Evolutionary conservation across 1,140 invertebrate species (phyloP).

Genomic region (Drosophila equinoxialis): DNA sequence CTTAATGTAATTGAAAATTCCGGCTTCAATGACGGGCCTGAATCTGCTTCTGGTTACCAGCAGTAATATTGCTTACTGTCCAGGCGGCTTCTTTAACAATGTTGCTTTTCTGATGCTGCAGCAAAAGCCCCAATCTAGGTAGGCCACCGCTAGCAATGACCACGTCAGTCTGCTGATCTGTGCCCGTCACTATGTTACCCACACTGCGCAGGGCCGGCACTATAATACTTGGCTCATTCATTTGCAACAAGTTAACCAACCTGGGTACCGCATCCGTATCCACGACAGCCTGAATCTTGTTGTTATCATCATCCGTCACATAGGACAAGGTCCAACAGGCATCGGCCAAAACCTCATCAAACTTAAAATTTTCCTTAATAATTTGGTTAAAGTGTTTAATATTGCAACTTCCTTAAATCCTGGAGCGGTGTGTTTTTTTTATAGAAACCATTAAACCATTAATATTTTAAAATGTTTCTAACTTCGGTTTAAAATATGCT

Average conservation of each 20-base stretch:
- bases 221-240: slow-evolving; percentile 89
- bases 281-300: too few species aligned
- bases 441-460: too few species aligned
- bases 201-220: slow-evolving; percentile 95
- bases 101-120: slow-evolving; percentile 89
- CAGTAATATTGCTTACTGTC: slow-evolving; percentile 99
- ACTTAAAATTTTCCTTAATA: too few species aligned
- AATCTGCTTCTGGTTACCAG: slow-evolving; percentile 97
- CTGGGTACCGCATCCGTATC: slow-evolving; percentile 88
- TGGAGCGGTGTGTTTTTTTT: too few species aligned
- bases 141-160: slow-evolving; percentile 93
- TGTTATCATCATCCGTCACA: too few species aligned
- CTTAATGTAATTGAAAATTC: slow-evolving; percentile 68
- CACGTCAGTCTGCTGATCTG: slow-evolving; percentile 92
- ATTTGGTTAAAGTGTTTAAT: too few species aligned
- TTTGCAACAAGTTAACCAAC: slow-evolving; percentile 90
- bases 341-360: too few species aligned
- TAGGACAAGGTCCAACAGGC: too few species aligned
- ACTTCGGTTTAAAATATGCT: too few species aligned
- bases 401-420: too few species aligned
- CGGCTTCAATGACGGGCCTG: slow-evolving; percentile 95
- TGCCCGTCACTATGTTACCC: slow-evolving; percentile 95
- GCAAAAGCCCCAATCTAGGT: slow-evolving; percentile 87
- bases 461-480: too few species aligned
- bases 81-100: slow-evolving; percentile 97